phyloP scores from a whole-genome alignment of 2,797 vertebrate genomes.

The Neomorphus geoffroyi region DNA sequence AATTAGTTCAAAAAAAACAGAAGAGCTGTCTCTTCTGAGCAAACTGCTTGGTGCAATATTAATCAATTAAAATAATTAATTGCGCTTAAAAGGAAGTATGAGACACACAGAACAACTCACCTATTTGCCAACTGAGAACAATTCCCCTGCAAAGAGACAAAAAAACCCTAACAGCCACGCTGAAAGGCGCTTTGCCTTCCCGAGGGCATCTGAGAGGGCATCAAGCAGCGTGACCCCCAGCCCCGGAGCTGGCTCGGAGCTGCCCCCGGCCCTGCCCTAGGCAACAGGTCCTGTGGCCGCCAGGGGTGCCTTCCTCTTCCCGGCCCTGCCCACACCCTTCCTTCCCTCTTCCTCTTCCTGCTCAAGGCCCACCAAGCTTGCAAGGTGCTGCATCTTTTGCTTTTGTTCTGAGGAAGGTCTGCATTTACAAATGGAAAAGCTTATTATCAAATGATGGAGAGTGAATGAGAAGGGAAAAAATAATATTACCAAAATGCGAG shows the following conservation, averaged over 20 bases:
- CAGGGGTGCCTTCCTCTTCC: neutral
- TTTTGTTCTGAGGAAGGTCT: neutral
- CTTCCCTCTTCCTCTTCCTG: neutral
- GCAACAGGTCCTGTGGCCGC: too few relatives aligned
- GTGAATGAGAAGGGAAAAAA: neutral
- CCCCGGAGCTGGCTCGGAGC: too few relatives aligned
- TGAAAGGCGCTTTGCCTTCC: neutral
- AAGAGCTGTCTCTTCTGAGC: constrained; percentile 53
- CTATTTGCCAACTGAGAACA: neutral
- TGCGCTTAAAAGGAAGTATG: neutral
- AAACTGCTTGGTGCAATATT: constrained; percentile 24
- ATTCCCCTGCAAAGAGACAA: neutral
- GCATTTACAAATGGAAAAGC: neutral
- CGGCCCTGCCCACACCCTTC: neutral
- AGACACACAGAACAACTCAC: neutral
- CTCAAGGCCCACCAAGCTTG: accelerated
- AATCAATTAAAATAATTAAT: constrained; percentile 64
- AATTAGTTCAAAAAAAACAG: constrained; percentile 65
- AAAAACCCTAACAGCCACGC: neutral
- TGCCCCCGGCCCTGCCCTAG: too few relatives aligned
- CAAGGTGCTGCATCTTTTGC: accelerated
- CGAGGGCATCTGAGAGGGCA: neutral
- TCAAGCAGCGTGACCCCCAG: too few relatives aligned
- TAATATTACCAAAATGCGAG: neutral
- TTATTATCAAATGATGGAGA: neutral